Evolutionary conservation across 2,113 vertebrate species (phyloP).

Genomic region (Rhodinocichla rosea): DNA sequence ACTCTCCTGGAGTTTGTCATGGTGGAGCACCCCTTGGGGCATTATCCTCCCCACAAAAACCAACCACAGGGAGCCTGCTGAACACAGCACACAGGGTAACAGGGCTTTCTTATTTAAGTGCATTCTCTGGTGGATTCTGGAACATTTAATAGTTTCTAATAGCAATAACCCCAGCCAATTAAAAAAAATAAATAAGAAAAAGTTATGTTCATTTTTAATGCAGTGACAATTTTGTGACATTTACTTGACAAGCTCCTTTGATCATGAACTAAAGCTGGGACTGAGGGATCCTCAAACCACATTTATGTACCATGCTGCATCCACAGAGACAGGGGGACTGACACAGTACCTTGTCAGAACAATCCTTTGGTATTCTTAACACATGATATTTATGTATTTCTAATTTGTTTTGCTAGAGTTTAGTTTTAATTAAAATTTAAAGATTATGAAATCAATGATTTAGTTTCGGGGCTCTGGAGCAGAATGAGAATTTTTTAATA

Average conservation of each 20-base stretch:
- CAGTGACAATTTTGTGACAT: not conserved
- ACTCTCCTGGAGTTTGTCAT: not conserved
- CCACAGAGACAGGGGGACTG: constrained; percentile 4
- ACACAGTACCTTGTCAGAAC: constrained; percentile 28
- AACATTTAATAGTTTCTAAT: not conserved
- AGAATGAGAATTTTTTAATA: constrained; percentile 45
- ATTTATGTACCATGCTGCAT: not conserved
- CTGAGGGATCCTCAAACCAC: constrained; percentile 1
- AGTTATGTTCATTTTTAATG: not conserved
- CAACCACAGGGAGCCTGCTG: accelerated
- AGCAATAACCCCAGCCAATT: not conserved
- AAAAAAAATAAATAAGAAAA: not conserved
- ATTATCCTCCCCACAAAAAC: not conserved
- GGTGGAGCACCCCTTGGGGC: not conserved
- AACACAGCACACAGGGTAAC: not conserved
- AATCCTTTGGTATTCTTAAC: constrained; percentile 43
- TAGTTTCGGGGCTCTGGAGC: constrained; percentile 37
- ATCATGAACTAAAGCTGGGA: constrained; percentile 24
- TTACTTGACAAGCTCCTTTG: constrained; percentile 32
- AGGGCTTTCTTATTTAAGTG: not conserved
- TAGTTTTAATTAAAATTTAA: constrained; percentile 69
- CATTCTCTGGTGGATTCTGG: not conserved
- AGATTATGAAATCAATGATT: constrained; percentile 58
- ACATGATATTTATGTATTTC: constrained; percentile 47
- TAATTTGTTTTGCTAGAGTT: constrained; percentile 55